Evolutionary conservation across 2,888 invertebrate species (phyloP), one percentile per base, ranked within the genome.

Genomic region (Epinotia bilunana): DNA sequence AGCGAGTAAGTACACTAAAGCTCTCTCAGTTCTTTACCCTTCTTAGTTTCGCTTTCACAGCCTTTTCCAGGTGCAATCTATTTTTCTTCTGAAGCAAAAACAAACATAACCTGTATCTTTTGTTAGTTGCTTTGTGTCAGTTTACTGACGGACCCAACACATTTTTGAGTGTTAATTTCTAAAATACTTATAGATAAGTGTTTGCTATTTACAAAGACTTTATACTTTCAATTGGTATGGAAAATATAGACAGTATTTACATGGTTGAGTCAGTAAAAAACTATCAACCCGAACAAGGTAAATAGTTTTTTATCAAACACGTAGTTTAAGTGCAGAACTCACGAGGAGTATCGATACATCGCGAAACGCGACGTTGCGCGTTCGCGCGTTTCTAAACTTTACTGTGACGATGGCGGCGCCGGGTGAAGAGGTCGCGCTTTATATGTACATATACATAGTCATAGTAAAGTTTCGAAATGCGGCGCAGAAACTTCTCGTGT

Each of bases 41-140:
- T 92, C 86, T 93, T 83, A 93, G 91, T 91, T 90, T 93, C 90
- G 89, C 90, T 90, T 92, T 93, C 88, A 88, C 90, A 83, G 93
- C 92, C 88, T 91, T 92, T 90, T 93, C 93, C 93, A 92, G 93
- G 78, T 93, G 92, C 91, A 93, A 92, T 93, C 93, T 94, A 93
- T 93, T 94, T 93, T 94, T 94, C 85, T 94, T 94, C 94, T 94
- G 94, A 91, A 93, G 93, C 92, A 93, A 93, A 92, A 93, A 93
- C 88, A 92, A 91, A 90, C 85, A 88, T 84, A 82, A 88, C 83
- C 80, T 87, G 85, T 86, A 86, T 80, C 83, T 61, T 72, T 75
- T 84, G 80, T 74, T 81, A 82, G 84, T 86, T 84, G 86, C 82
- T 79, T 39, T 33, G 16, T 23, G 13, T 55, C 28, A 71, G 39